phyloP scores from a whole-genome alignment of 2,113 vertebrate genomes.

The Callocephalon fimbriatum region DNA sequence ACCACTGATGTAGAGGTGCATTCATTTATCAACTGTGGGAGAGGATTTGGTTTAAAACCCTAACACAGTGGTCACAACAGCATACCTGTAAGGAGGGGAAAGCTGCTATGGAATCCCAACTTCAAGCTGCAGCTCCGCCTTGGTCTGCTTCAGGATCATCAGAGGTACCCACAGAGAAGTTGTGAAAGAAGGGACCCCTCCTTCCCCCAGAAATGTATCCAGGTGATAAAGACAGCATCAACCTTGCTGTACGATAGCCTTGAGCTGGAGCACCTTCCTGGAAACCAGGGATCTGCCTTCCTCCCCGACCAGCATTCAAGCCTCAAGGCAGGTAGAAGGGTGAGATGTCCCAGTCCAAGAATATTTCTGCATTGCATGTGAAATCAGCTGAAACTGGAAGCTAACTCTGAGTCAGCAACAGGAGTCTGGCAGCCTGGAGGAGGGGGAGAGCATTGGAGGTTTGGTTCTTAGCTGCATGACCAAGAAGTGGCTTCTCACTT shows the following conservation, averaged over 20 bases:
- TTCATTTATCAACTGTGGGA: not conserved
- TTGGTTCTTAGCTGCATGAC: not conserved
- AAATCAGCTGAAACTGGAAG: not conserved
- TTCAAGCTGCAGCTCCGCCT: not conserved
- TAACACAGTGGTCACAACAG: accelerated
- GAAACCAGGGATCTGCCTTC: not conserved
- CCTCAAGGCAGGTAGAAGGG: not conserved
- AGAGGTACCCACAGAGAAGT: not conserved
- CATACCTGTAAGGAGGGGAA: accelerated
- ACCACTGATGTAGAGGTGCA: not conserved
- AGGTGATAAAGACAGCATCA: not conserved
- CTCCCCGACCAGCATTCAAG: accelerated
- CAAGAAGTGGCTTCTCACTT: not conserved
- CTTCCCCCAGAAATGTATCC: not conserved
- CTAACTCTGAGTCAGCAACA: not conserved
- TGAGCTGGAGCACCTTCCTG: not conserved
- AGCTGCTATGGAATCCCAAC: accelerated
- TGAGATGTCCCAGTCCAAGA: accelerated
- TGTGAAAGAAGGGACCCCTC: not conserved
- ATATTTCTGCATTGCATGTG: not conserved
- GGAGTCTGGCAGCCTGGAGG: not conserved
- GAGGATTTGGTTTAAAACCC: not conserved
- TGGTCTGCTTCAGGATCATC: not conserved
- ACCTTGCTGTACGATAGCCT: not conserved
- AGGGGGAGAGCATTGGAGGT: accelerated